Evolutionary conservation across 1,140 invertebrate genomes (phyloP), one percentile per base, ranked within the genome.

Genomic region (Danaus melanippus): DNA sequence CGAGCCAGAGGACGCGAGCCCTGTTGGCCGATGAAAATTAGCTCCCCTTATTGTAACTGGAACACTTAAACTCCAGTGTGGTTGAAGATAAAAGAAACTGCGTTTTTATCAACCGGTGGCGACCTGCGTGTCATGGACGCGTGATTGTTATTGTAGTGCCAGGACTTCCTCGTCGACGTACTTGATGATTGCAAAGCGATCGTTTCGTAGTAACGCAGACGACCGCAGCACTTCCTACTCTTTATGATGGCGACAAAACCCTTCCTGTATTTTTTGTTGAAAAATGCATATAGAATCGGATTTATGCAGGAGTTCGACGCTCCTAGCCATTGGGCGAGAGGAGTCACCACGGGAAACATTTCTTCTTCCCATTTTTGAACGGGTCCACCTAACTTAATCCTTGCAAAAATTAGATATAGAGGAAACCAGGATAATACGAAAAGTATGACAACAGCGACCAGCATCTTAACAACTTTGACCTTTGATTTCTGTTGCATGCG

Each of bases 281-380:
- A 98, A 81, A 96, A 97, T 0, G 97, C 96, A 84, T 99, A 99
- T n/a, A 99, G 90, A 45, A 98, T 93, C 0, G 98, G 98, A 86
- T 99, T 99, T 67, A 99, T 96, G 89, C 96, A 98, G 32, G 96
- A 97, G 81, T 99, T 99, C 12, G 96, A 96, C 0, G 96, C 92
- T 0, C 97, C 97, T 2, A 99, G 88, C 97, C 97, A 99, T 83
- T 99, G 97, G 0, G 97, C 96, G 32, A 98, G 91, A 0, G 97
- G 97, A 10, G 94, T 93, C 0, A 93, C 92, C 1, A 96, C 91
- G 10, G 93, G 91, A 1, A 96, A 85, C 10, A 96, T 87, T 52
- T 95, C 92, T 62, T 95, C 92, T 69, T 95, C 94, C 84, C 90
- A 92, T 2, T 90, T 85, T 53, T 91, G 89, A 0, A 93, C 88